phyloP scores from a whole-genome alignment of 2,797 vertebrate genomes.

The Pseudochaenichthys georgianus region DNA sequence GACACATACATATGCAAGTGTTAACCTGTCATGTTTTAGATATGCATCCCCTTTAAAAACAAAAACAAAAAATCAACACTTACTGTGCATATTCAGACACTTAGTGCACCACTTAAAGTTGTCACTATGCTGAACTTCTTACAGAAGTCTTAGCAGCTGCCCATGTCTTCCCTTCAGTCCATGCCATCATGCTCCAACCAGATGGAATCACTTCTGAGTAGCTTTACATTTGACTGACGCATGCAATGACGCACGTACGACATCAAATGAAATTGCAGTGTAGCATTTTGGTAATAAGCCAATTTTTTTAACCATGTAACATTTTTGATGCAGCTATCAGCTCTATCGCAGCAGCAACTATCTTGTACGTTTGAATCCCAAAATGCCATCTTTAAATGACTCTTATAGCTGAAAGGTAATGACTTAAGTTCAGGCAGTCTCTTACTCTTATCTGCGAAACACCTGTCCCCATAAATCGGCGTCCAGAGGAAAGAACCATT shows the following conservation, averaged over 20 bases:
- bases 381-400: constrained; percentile 1
- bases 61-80: not conserved
- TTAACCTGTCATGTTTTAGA: constrained; percentile 3
- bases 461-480: constrained; percentile 55
- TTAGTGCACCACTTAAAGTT: not conserved
- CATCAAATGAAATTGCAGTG: constrained; percentile 20
- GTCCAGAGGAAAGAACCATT: constrained; percentile 2
- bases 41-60: not conserved
- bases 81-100: constrained; percentile 7
- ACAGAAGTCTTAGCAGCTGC: constrained; percentile 16
- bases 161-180: not conserved
- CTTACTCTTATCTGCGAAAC: constrained; percentile 10
- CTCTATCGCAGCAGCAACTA: not conserved
- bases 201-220: not conserved
- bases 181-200: not conserved
- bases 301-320: not conserved
- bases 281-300: constrained; percentile 1
- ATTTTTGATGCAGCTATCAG: not conserved
- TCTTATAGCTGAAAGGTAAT: constrained; percentile 15
- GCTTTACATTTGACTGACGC: not conserved
- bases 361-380: not conserved
- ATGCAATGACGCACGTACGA: constrained; percentile 10
- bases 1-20: constrained; percentile 7
- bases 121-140: not conserved
- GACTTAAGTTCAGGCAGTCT: constrained; percentile 21